phyloP scores from a whole-genome alignment of 30 jellyfish, hydroid and myxozoan genomes.

The Turritopsis dohrnii region DNA sequence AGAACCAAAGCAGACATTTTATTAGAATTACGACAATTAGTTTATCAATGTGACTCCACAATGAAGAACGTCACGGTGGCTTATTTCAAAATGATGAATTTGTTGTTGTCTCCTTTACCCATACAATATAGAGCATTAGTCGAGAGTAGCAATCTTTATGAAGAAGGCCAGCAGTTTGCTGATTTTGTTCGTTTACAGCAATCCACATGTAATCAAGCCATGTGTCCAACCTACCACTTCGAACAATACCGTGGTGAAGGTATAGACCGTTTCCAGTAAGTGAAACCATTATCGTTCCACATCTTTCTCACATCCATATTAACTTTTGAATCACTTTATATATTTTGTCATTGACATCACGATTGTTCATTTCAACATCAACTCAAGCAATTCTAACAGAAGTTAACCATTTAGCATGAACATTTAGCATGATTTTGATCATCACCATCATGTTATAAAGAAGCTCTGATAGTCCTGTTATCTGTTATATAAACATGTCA shows the following conservation, averaged over 20 bases:
- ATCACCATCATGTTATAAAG: too few species aligned
- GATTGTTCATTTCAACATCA: too few species aligned
- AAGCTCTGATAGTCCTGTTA: too few species aligned
- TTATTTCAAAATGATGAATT: conserved; percentile 78
- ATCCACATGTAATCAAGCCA: conserved; percentile 67
- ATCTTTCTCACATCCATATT: neutral
- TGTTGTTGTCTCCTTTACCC: conserved; percentile 68
- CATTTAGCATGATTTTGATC: neutral
- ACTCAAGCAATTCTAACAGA: neutral
- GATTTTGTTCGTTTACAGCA: conserved; percentile 87
- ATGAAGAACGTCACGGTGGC: conserved; percentile 85
- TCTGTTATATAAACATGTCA: neutral
- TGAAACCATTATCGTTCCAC: neutral
- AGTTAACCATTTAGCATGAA: neutral
- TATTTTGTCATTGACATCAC: too few species aligned
- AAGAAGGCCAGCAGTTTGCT: conserved; percentile 89
- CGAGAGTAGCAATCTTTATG: conserved; percentile 77
- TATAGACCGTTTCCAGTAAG: neutral
- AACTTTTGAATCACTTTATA: too few species aligned
- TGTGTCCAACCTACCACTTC: conserved; percentile 52
- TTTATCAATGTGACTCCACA: conserved; percentile 93
- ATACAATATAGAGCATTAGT: conserved; percentile 80
- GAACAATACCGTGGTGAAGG: conserved; percentile 68
- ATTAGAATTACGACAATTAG: conserved; percentile 70
- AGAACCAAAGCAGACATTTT: conserved; percentile 63